Evolutionary conservation across 2,888 invertebrate genomes (phyloP).

Genomic region (Lampropteryx suffumata): DNA sequence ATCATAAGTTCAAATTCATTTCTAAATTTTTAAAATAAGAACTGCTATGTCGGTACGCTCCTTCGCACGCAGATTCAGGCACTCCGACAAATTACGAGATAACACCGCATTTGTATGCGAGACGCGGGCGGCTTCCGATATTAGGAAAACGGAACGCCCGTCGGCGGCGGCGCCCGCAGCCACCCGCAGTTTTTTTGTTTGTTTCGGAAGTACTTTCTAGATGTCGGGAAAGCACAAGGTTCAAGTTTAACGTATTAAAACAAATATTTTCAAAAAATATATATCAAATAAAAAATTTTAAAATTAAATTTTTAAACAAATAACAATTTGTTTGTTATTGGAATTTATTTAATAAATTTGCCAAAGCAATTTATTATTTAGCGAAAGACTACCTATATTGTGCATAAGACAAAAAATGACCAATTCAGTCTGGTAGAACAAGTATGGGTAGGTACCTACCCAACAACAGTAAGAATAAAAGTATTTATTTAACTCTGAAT

Average conservation of each 20-base stretch:
- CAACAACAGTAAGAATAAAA: too few relatives aligned
- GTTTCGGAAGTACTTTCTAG: slow-evolving; percentile 16
- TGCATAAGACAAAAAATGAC: too few relatives aligned
- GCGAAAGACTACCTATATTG: too few relatives aligned
- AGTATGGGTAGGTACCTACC: too few relatives aligned
- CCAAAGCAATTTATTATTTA: too few relatives aligned
- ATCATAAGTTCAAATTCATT: background rate
- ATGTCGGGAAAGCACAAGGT: slow-evolving; percentile 5
- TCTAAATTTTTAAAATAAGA: slow-evolving; percentile 31
- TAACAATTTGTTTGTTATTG: too few relatives aligned
- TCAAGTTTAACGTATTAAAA: slow-evolving; percentile 8
- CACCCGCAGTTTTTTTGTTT: slow-evolving; percentile 12
- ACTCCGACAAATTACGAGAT: slow-evolving; percentile 54
- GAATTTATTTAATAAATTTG: too few relatives aligned
- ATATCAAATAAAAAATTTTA: too few relatives aligned
- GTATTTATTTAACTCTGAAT: too few relatives aligned
- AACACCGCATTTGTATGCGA: slow-evolving; percentile 60
- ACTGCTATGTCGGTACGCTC: slow-evolving; percentile 23
- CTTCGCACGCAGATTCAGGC: slow-evolving; percentile 31
- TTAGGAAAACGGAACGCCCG: slow-evolving; percentile 51
- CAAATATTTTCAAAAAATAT: too few relatives aligned
- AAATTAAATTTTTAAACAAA: too few relatives aligned
- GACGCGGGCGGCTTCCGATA: slow-evolving; percentile 51
- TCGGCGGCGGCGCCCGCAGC: slow-evolving; percentile 21
- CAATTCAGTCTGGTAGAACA: too few relatives aligned